Percentiles rank a stretch among this genome's conserved stretches.
Conservation (phyloP, 64 coral and sea anemone species). For the Stichodactyla mertensii region DNA sequence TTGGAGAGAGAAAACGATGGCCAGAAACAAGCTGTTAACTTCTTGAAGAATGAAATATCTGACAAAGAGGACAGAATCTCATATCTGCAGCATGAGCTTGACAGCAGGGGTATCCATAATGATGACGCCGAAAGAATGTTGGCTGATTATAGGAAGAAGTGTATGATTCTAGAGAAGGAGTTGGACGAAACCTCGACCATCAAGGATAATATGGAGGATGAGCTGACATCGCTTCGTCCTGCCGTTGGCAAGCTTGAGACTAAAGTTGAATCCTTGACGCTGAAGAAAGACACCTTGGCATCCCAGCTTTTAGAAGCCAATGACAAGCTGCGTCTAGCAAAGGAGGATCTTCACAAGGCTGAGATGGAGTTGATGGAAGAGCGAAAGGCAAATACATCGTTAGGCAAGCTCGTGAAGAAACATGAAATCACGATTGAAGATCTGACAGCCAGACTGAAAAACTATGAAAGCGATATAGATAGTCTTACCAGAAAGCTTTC, state of each 20-base stretch:
- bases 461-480: constrained; percentile 52
- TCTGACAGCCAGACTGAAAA: constrained; percentile 47
- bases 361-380: constrained; percentile 62
- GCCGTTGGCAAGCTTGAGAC: constrained; percentile 55
- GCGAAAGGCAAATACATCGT: constrained; percentile 61
- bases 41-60: constrained; percentile 56
- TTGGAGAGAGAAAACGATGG: constrained; percentile 60
- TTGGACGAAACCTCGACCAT: constrained; percentile 46
- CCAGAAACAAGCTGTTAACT: constrained; percentile 17
- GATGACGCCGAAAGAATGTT: constrained; percentile 44
- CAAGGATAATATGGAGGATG: constrained; percentile 52
- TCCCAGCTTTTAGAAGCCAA: constrained; percentile 43
- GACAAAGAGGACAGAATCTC: constrained; percentile 45
- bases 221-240: constrained; percentile 30
- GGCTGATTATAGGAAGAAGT: constrained; percentile 47
- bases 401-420: constrained; percentile 76
- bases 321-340: constrained; percentile 39
- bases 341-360: constrained; percentile 48
- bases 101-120: constrained; percentile 30
- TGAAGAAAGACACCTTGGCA: constrained; percentile 49
- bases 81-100: constrained; percentile 33
- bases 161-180: constrained; percentile 47
- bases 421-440: constrained; percentile 51
- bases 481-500: constrained; percentile 35
- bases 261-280: constrained; percentile 55